Evolutionary conservation across 1,140 invertebrate genomes (phyloP).

Genomic region (Cryptotermes secundus): DNA sequence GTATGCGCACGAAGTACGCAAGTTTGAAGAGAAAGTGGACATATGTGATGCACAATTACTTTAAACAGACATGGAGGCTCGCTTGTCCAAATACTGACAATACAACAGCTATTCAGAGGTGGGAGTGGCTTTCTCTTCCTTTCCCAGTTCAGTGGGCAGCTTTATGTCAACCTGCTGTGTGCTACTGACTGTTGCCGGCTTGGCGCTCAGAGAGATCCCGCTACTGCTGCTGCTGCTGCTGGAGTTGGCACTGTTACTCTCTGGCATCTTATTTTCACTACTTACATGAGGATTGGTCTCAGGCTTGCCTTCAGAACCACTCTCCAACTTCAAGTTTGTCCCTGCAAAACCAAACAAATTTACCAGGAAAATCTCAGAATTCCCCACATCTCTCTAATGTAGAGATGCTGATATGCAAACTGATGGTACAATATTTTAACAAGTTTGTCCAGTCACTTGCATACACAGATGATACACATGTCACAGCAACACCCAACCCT

Average conservation of each 20-base stretch:
- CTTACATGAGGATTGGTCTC: slow-evolving; percentile 11
- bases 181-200: neutral
- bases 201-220: neutral
- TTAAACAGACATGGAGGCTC: neutral
- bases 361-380: neutral
- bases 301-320: slow-evolving; percentile 29
- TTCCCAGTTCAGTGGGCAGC: slow-evolving; percentile 27
- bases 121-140: slow-evolving; percentile 26
- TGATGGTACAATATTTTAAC: no score
- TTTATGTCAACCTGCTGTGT: slow-evolving; percentile 17
- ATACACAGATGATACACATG: no score
- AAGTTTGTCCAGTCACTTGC: no score
- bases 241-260: slow-evolving; percentile 26
- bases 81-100: neutral
- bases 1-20: neutral
- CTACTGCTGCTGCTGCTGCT: neutral
- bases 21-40: slow-evolving; percentile 12
- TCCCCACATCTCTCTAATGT: no score
- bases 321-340: slow-evolving; percentile 34
- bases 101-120: slow-evolving; percentile 4
- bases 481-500: no score
- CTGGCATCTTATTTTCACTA: slow-evolving; percentile 30
- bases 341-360: neutral
- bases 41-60: slow-evolving; percentile 22
- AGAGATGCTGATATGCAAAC: no score